Conservation (phyloP, 2,113 vertebrate genomes). For the Felis chaus region DNA sequence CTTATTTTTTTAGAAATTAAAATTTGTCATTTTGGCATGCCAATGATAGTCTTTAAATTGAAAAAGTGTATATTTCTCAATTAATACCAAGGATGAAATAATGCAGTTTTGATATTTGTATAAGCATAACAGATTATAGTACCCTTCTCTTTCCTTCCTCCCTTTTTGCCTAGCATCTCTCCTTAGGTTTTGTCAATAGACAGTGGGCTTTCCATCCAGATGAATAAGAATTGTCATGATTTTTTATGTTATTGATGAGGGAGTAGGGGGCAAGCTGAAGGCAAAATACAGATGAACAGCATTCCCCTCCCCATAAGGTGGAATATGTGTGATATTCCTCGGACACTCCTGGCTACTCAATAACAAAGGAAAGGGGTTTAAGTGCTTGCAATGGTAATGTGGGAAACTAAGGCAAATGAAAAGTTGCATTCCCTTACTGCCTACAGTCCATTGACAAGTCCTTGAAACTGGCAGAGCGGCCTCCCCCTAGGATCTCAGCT, state of each 20-base stretch:
- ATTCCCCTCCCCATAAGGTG: too few relatives aligned
- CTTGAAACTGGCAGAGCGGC: too few relatives aligned
- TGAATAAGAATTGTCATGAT: neutral
- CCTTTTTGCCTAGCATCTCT: neutral
- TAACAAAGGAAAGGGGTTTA: too few relatives aligned
- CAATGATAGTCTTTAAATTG: neutral
- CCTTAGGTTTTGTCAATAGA: neutral
- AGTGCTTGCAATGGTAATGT: too few relatives aligned
- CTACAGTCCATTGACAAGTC: too few relatives aligned
- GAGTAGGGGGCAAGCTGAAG: too few relatives aligned
- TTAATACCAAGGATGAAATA: neutral
- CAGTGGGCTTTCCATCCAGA: neutral
- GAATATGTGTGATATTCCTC: too few relatives aligned
- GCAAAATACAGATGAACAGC: too few relatives aligned
- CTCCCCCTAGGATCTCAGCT: too few relatives aligned
- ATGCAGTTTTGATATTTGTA: neutral
- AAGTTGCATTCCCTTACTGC: too few relatives aligned
- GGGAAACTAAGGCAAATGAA: too few relatives aligned
- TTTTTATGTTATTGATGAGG: neutral
- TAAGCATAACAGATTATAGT: neutral
- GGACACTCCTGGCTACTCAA: too few relatives aligned
- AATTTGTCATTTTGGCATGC: neutral
- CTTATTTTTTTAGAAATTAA: slow-evolving; percentile 6
- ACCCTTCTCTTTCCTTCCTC: neutral
- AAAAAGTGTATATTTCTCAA: neutral